Conservation (phyloP, 1,140 invertebrate genomes). For the Drosophila melanica region DNA sequence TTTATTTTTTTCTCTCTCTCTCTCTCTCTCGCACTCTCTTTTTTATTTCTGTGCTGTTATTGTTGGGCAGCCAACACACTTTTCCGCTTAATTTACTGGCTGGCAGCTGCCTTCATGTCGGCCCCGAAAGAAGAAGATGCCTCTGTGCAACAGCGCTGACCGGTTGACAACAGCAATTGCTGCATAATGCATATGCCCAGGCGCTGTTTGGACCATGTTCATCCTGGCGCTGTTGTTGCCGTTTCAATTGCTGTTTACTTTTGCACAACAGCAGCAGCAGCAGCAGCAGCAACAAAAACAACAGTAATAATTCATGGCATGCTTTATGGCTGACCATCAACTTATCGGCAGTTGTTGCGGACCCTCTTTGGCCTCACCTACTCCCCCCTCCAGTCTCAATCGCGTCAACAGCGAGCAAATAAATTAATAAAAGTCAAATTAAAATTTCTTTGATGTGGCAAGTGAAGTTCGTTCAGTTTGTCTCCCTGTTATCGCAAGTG, state of each 20-base stretch:
- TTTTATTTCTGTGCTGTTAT: conserved; percentile 38
- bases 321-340: conserved; percentile 78
- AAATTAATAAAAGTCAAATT: conserved; percentile 80
- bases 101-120: conserved; percentile 55
- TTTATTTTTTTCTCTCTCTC: neutral
- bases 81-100: conserved; percentile 81
- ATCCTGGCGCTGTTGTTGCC: conserved; percentile 14
- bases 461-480: neutral
- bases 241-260: conserved; percentile 20
- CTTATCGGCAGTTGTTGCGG: conserved; percentile 61
- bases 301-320: conserved; percentile 77
- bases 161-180: conserved; percentile 77
- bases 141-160: conserved; percentile 13
- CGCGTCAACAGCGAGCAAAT: conserved; percentile 38
- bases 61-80: conserved; percentile 66
- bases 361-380: neutral
- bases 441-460: conserved; percentile 58
- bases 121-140: conserved; percentile 30
- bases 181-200: conserved; percentile 72
- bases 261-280: conserved; percentile 24
- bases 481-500: conserved; percentile 10
- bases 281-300: conserved; percentile 31
- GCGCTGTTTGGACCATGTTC: conserved; percentile 2
- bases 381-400: conserved; percentile 11
- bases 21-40: conserved; percentile 2